Evolutionary conservation across 2,113 vertebrate genomes (phyloP).

Genomic region (Tor tambroides): DNA sequence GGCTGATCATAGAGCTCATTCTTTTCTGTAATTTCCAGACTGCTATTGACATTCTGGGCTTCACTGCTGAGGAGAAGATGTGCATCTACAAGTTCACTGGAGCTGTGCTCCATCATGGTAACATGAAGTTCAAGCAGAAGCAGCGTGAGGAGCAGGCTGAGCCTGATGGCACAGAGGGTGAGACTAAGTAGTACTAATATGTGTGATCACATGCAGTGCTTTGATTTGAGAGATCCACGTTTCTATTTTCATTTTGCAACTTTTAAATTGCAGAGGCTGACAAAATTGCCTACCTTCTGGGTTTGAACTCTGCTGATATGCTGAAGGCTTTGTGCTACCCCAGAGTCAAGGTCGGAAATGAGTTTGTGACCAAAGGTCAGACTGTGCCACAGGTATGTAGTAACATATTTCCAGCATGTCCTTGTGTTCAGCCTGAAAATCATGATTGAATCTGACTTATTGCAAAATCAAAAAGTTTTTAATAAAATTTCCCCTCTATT

Average conservation of each 20-base stretch:
- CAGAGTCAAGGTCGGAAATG: slow-evolving; percentile 66
- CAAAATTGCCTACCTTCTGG: slow-evolving; percentile 60
- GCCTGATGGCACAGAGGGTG: slow-evolving; percentile 77
- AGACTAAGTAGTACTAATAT: neutral
- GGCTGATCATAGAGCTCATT: neutral
- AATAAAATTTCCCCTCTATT: neutral
- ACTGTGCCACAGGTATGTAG: slow-evolving; percentile 64
- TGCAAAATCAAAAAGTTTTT: neutral
- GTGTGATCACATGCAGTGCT: neutral
- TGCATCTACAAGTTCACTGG: slow-evolving; percentile 65
- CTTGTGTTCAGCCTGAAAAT: neutral
- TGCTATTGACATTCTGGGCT: slow-evolving; percentile 57
- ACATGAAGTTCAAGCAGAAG: slow-evolving; percentile 84
- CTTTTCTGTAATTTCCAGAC: slow-evolving; percentile 25
- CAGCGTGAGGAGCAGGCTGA: slow-evolving; percentile 82
- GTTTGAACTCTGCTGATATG: slow-evolving; percentile 69
- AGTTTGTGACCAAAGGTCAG: slow-evolving; percentile 68
- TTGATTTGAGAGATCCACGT: slow-evolving; percentile 54
- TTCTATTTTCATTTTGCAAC: neutral
- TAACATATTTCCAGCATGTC: neutral
- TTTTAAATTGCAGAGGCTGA: slow-evolving; percentile 61
- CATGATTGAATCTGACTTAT: neutral
- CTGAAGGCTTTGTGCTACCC: slow-evolving; percentile 66
- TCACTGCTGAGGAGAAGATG: slow-evolving; percentile 44
- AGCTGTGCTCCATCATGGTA: slow-evolving; percentile 76